Base-by-base conservation (phyloP, 2,888 invertebrate species). In the Dasysyrphus tricinctus region DNA sequence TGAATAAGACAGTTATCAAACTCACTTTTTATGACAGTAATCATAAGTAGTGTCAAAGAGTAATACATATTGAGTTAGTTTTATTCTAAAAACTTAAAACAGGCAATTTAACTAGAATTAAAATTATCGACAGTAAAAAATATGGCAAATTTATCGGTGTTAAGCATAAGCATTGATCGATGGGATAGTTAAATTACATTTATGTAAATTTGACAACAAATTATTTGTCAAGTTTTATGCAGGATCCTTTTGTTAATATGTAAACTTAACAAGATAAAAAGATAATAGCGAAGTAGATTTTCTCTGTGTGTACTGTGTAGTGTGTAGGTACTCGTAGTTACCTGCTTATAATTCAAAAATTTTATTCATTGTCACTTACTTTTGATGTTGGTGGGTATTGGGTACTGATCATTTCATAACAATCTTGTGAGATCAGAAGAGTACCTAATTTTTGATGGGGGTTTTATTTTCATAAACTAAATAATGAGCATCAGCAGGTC, bases 381-480 rank as follows among this genome's bases (percentile, higher is more conserved):
- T 39, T 39, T 39, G 19, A 61, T 61, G 59, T 19, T 39, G 37
- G 59, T 19, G n/a, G 39, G 3, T n/a, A 24, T 0, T 24, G 51
- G 51, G 42, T n/a, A 16, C 32, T 47, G 65, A 32, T 65, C 65
- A 14, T 34, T 11, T 37, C 16, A 14, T 49, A 16, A 14, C 14
- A 11, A 47, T 65, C 47, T 47, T 47, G 24, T 3, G 16, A 12
- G 44, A 44, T 44, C 44, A 44, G 9, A 56, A 37, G 16, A 16
- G n/a, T 16, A 47, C n/a, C n/a, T 16, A 47, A 11, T n/a, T 44
- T 63, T 12, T 34, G 34, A 65, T 47, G 29, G 16, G 32, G n/a
- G 32, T 65, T 29, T 49, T 49, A 34, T 67, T 67, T 67, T 67
- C 19, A 8, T 29, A 49, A 49, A 37, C 67, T 67, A 24, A 24